A percentile compares a stretch with the other conserved stretches of the same genome.
phyloP scores from a whole-genome alignment of 2,113 vertebrate genomes.

The Verasper variegatus region DNA sequence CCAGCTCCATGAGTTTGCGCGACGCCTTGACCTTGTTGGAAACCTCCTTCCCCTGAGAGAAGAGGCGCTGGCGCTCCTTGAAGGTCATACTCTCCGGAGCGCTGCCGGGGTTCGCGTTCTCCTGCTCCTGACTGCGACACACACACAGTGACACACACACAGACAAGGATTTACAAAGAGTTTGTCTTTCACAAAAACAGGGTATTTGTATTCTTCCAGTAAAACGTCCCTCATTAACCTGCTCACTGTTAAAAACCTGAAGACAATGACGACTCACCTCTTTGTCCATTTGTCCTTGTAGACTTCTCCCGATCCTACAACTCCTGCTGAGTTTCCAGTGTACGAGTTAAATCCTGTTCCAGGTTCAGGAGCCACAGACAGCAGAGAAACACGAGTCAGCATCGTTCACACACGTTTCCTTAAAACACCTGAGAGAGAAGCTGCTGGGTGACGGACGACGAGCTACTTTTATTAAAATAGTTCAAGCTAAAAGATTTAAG shows the following conservation, averaged over 20 bases:
- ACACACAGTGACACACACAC: neutral
- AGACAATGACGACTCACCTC: slow-evolving; percentile 81
- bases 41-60: slow-evolving; percentile 97
- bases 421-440: slow-evolving; percentile 40
- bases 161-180: no score
- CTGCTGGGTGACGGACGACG: slow-evolving; percentile 63
- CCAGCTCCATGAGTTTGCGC: slow-evolving; percentile 95
- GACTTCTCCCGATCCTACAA: slow-evolving; percentile 86
- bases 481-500: no score
- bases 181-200: no score
- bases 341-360: slow-evolving; percentile 91
- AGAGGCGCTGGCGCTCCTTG: slow-evolving; percentile 96
- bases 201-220: no score
- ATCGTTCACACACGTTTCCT: neutral
- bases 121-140: slow-evolving; percentile 87
- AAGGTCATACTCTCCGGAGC: slow-evolving; percentile 94
- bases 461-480: neutral
- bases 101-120: slow-evolving; percentile 82
- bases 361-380: slow-evolving; percentile 51
- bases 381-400: slow-evolving; percentile 51
- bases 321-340: slow-evolving; percentile 89
- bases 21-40: slow-evolving; percentile 98
- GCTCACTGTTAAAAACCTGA: no score
- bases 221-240: no score
- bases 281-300: slow-evolving; percentile 89